Base-by-base conservation (phyloP, 92 coral and sea anemone genomes). In the Parazoanthus swiftii region DNA sequence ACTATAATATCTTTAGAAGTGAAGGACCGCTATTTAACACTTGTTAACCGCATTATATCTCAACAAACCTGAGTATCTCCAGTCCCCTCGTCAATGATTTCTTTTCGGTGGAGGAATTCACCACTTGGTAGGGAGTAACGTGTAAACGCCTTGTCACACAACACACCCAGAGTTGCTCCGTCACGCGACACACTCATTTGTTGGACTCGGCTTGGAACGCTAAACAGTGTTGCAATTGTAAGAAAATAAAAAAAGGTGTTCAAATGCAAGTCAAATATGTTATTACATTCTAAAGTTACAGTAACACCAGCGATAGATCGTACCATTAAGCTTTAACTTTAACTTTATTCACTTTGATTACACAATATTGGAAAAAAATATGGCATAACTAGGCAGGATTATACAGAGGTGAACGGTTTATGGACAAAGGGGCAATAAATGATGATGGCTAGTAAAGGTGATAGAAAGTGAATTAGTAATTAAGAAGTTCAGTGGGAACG, bases 61-160 rank as follows among this genome's bases (percentile, higher is more conserved):
- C 15, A 80, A 72, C 79, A 25, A 9, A 84, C 87, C 77, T 84
- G 87, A 84, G 21, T 84, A 51, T 84, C 87, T 48, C 87, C 87
- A 20, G 87, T 84, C 43, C 56, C 87, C 79, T 84, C 87, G 44
- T 84, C 79, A 70, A 84, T 71, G 59, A 84, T 84, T 84, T 71
- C 87, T 71, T 36, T 48, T 11, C 65, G 48, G 33, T 84, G 36
- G 46, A 71, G 68, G 9, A 84, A 29, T 9, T 71, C 79, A 44
- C 87, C 87, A 6, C 25, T 25, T 15, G 87, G 87, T 10, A 84
- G 42, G 26, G 87, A 44, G 87, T 84, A 84, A 72, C 79, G 87
- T 9, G 77, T 84, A 23, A 84, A 84, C 3, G 48, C 37, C 29
- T 71, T 84, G 44, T 48, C 87, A 84, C 77, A 46, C 65, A 84